Evolutionary conservation across 1,140 invertebrate genomes (phyloP).

Genomic region (Aricia agestis): DNA sequence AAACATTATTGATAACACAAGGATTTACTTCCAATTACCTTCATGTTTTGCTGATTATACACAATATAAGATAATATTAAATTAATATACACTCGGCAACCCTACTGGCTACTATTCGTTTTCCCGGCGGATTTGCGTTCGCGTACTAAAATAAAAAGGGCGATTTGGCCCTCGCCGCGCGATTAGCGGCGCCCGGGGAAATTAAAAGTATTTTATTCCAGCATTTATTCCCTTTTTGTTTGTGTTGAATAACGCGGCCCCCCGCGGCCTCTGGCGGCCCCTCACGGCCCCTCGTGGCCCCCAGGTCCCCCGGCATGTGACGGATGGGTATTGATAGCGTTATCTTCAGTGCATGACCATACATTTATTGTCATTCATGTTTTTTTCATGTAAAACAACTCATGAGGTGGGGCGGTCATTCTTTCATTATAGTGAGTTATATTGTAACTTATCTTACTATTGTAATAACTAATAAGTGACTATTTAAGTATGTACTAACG

Average conservation of each 20-base stretch:
- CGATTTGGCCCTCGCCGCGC: conserved; percentile 69
- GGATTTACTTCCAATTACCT: too few relatives aligned
- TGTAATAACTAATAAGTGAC: too few relatives aligned
- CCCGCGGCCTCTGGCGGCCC: conserved; percentile 39
- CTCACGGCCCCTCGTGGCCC: conserved; percentile 34
- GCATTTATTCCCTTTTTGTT: conserved; percentile 72
- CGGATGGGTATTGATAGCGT: conserved; percentile 46
- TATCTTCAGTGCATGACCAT: conserved; percentile 22
- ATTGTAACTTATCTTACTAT: too few relatives aligned
- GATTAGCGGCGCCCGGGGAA: conserved; percentile 74
- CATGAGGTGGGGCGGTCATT: background rate
- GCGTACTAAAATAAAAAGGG: conserved; percentile 74
- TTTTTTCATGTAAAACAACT: conserved; percentile 14
- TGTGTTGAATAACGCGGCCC: conserved; percentile 57
- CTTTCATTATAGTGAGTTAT: background rate
- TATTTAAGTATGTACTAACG: too few relatives aligned
- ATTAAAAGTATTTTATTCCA: conserved; percentile 75
- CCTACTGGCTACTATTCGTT: conserved; percentile 37
- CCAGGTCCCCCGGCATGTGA: conserved; percentile 34
- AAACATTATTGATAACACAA: too few relatives aligned
- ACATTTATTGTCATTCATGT: background rate
- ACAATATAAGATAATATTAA: background rate
- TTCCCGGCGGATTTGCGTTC: conserved; percentile 73
- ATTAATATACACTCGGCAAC: background rate
- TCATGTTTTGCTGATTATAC: background rate